Base-by-base conservation (phyloP, 1,140 invertebrate species). In the Drosophila kurseongensis region DNA sequence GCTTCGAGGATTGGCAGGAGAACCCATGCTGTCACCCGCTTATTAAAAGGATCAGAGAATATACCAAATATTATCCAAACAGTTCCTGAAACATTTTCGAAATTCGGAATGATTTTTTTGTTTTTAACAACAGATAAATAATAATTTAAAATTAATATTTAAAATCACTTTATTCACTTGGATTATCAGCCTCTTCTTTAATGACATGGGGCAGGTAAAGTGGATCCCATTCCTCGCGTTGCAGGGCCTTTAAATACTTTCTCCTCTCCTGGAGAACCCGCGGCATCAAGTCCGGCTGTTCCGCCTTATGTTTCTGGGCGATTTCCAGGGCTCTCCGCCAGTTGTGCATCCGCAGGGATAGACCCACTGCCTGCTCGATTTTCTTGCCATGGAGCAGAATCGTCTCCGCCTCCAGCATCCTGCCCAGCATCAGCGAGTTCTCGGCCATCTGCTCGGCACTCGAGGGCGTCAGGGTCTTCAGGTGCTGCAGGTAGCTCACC, bases 251-350 rank as follows among this genome's bases (percentile, higher is more conserved):
- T 10, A 98, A 93, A 92, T 97, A 98, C 67, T 95, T 95, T 80
- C 95, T 93, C 55, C 97, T 94, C 67, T 95, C 94, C n/a, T 95
- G 94, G 10, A 98, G 84, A 8, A 98, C 96, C 42, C 95, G 95
- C 56, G 97, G 96, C 7, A 98, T 90, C 2, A 98, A 89, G 79
- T 97, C 94, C 5, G 59, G 41, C 27, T 69, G 54, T 6, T 83
- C 84, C 13, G 94, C 95, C 78, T 96, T 96, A 92, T 97, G 95
- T 80, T 97, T 97, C 2, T 96, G 92, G 0, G 97, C 96, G 41
- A 98, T 93, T 78, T 98, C 97, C 27, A 98, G 92, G 1, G 97
- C 97, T 94, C 96, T 95, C 58, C 96, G 95, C 97, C 97, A 98
- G 82, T 97, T 96, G 92, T 97, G 97, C 77, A 97, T 94, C 75